Percentiles rank a stretch among this genome's conserved stretches.
Evolutionary conservation across 2,888 invertebrate genomes (phyloP).

Genomic region (Sympetrum striolatum): DNA sequence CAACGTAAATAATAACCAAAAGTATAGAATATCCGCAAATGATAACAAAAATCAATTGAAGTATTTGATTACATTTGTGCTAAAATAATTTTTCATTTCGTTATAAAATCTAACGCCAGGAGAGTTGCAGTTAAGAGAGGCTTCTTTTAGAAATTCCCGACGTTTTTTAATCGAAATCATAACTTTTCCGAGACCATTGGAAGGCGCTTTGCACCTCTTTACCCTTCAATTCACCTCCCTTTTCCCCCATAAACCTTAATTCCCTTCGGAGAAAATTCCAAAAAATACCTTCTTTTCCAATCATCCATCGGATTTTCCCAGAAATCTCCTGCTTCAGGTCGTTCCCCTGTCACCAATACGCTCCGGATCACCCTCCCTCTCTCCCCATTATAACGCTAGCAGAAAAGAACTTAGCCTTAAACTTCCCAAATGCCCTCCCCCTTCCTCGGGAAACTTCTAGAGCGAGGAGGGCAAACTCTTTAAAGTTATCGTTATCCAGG

Average conservation of each 20-base stretch:
- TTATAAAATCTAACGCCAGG: no score
- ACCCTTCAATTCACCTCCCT: neutral
- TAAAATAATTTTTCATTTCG: no score
- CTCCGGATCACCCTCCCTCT: neutral
- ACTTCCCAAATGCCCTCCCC: neutral
- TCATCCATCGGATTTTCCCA: constrained; percentile 22
- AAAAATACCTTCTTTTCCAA: neutral
- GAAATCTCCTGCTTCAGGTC: neutral
- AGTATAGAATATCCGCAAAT: no score
- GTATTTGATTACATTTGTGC: no score
- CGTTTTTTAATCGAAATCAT: neutral
- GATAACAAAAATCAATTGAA: no score
- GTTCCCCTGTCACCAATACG: neutral
- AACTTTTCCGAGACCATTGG: neutral
- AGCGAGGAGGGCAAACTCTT: neutral
- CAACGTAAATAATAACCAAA: no score
- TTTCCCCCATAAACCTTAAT: constrained; percentile 11
- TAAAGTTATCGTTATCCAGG: constrained; percentile 29
- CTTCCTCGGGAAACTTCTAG: neutral
- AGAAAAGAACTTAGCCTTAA: neutral
- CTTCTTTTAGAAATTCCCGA: neutral
- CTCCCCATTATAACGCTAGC: neutral
- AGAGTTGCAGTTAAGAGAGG: no score
- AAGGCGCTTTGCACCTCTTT: neutral
- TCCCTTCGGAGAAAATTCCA: neutral